Evolutionary conservation across 2,888 invertebrate genomes (phyloP), one percentile per base, ranked within the genome.

Genomic region (Lumbricus terrestris): DNA sequence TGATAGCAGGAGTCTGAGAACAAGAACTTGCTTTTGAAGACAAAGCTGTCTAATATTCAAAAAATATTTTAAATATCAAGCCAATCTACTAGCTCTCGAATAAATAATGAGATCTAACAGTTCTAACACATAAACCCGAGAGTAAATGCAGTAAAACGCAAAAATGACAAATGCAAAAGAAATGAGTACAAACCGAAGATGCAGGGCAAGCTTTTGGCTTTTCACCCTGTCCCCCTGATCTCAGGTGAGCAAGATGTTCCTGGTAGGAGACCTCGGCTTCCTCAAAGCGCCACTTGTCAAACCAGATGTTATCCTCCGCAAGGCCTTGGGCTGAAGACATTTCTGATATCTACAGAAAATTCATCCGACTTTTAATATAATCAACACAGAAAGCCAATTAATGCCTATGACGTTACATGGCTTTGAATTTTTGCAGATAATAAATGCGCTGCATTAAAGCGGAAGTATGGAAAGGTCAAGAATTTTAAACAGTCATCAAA

Each of bases 191-290:
- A 69, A 69, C 69, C 69, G 69, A 69, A 69, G 85, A 35, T 35
- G 85, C 35, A 34, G 85, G 34, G 37, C 85, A 85, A 23, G 20
- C 34, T 1, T 85, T 85, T 18, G 35, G 35, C 35, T 15, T 85
- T 23, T 85, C 85, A 35, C 16, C 5, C 20, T 85, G n/a, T 35
- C 35, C 85, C 1, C 90, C 90, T 29, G 40, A 40, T 37, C 40
- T 89, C 69, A 82, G 47, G 0, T 89, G 89, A 33, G 91, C 89
- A 23, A 91, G 90, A n/a, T 90, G 88, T 88, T 89, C 89, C 47
- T 91, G 91, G 90, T 88, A 92, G 23, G 69, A 47, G 42, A 69
- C 38, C 90, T 92, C 92, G 20, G 91, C 91, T 23, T 92, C 92
- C n/a, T 92, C 91, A 90, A 85, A 90, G 23, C 91, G 82, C 85